Conservation (phyloP, 2,113 vertebrate species). For the Anolis sagrei region DNA sequence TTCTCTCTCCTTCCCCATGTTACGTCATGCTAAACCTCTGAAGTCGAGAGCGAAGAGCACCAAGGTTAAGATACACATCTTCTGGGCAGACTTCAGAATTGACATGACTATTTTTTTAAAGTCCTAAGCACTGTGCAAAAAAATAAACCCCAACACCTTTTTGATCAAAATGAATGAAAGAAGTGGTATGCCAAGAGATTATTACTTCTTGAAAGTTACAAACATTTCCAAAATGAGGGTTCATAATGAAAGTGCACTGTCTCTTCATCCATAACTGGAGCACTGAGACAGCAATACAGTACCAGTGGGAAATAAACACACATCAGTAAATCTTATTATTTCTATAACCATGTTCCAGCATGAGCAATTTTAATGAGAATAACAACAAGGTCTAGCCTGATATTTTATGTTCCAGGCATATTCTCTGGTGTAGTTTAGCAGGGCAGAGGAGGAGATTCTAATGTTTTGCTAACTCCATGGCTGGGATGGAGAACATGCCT, state of each 20-base stretch:
- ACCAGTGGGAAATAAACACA: slow-evolving; percentile 68
- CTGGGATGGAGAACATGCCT: not conserved
- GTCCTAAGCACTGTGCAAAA: not conserved
- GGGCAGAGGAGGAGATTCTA: not conserved
- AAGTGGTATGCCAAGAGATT: slow-evolving; percentile 45
- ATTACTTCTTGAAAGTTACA: slow-evolving; percentile 57
- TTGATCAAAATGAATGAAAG: slow-evolving; percentile 46
- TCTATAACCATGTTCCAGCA: slow-evolving; percentile 52
- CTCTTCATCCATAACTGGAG: slow-evolving; percentile 64
- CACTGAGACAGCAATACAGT: slow-evolving; percentile 44
- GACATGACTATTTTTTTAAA: not conserved
- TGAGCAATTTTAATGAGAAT: slow-evolving; percentile 65
- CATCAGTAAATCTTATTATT: slow-evolving; percentile 70
- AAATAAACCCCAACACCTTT: slow-evolving; percentile 27
- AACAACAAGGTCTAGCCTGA: slow-evolving; percentile 43
- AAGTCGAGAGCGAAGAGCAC: not conserved
- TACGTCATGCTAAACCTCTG: not conserved
- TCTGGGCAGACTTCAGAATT: not conserved
- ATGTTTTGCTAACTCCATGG: not conserved
- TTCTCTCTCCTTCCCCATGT: not conserved
- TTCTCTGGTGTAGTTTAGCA: not conserved
- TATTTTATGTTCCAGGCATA: slow-evolving; percentile 24
- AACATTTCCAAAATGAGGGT: slow-evolving; percentile 51
- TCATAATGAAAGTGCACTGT: slow-evolving; percentile 60
- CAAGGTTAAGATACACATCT: not conserved